Evolutionary conservation across 2,888 invertebrate genomes (phyloP).

Genomic region (Cancer borealis): DNA sequence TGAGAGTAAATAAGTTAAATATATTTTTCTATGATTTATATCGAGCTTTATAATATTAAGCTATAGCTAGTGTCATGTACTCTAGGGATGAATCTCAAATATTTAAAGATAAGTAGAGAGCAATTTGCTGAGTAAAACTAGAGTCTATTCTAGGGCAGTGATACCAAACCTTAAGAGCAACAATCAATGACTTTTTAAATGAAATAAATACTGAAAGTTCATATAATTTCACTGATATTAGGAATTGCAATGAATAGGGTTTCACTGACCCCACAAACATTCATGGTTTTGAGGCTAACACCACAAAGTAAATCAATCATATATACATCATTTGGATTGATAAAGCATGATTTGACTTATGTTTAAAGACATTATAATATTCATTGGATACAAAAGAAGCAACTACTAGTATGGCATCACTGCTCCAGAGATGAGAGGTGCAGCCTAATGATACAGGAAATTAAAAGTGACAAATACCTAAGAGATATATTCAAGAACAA

Average conservation of each 20-base stretch:
- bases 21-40: conserved; percentile 14
- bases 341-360: background rate
- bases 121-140: background rate
- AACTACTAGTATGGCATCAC: background rate
- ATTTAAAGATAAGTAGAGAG: background rate
- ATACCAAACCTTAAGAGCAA: background rate
- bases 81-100: background rate
- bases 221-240: background rate
- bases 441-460: conserved; percentile 22
- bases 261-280: background rate
- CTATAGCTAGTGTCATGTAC: conserved; percentile 27
- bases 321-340: background rate
- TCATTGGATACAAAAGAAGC: background rate
- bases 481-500: conserved; percentile 33
- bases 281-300: background rate
- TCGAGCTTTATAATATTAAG: conserved; percentile 30
- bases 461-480: conserved; percentile 35
- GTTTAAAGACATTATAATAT: background rate
- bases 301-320: background rate
- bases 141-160: background rate
- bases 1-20: conserved; percentile 14
- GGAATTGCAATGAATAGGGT: background rate
- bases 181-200: background rate
- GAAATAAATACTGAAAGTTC: background rate
- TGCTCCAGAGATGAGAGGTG: background rate